A percentile compares a stretch with the other conserved stretches of the same genome.
Conservation (phyloP, 1,140 invertebrate species). For the Trypoxylus dichotomus region DNA sequence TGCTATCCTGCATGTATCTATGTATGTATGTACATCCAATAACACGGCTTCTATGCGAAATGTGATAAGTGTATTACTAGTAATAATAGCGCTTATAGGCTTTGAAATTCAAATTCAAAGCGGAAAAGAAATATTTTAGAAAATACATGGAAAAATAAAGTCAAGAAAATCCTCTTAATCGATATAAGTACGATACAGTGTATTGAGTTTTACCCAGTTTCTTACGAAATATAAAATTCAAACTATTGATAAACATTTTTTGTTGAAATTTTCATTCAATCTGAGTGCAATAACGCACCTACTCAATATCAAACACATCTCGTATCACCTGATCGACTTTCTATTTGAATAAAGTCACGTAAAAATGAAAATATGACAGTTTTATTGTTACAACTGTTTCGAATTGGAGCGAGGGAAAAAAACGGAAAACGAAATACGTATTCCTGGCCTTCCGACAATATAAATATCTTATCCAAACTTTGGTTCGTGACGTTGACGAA, state of each 20-base stretch:
- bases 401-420: background rate
- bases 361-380: constrained; percentile 15
- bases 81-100: too few relatives aligned
- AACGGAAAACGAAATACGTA: background rate
- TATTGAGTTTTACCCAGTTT: too few relatives aligned
- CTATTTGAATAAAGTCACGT: constrained; percentile 2
- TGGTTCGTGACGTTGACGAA: constrained; percentile 12
- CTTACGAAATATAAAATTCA: too few relatives aligned
- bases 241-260: background rate
- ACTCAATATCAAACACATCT: background rate
- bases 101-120: too few relatives aligned
- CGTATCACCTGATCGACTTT: background rate
- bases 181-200: too few relatives aligned
- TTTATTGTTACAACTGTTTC: constrained; percentile 7
- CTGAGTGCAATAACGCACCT: background rate
- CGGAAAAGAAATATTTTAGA: too few relatives aligned
- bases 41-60: too few relatives aligned
- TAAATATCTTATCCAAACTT: constrained; percentile 16
- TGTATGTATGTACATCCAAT: too few relatives aligned
- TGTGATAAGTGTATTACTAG: too few relatives aligned
- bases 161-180: too few relatives aligned
- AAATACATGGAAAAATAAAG: too few relatives aligned
- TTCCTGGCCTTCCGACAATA: background rate
- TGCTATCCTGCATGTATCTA: too few relatives aligned
- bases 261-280: background rate